Evolutionary conservation across 2,113 vertebrate species (phyloP).

Genomic region (Tychaedon coryphoeus): DNA sequence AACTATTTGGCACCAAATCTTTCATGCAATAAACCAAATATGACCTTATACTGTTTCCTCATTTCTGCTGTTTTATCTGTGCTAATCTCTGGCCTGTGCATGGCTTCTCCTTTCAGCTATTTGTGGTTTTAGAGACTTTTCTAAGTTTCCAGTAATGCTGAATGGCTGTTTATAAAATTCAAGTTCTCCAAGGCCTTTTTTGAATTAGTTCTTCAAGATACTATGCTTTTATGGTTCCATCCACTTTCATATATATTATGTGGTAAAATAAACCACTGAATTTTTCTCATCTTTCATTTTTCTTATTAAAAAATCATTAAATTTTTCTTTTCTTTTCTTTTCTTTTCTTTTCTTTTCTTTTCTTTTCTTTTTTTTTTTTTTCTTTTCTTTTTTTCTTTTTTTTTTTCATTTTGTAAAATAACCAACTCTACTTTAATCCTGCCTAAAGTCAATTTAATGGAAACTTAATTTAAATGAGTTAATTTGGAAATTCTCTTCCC

Average conservation of each 20-base stretch:
- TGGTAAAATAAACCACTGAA: neutral
- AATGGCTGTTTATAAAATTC: neutral
- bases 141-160: neutral
- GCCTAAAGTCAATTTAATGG: neutral
- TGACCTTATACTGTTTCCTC: neutral
- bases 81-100: neutral
- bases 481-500: neutral
- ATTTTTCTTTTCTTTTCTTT: neutral
- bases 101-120: neutral
- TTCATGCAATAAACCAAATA: neutral
- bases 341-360: too few species aligned
- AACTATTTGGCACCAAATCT: neutral
- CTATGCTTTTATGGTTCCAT: neutral
- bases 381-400: neutral
- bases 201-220: neutral
- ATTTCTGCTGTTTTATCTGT: neutral
- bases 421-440: constrained; percentile 16
- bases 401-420: neutral
- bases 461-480: constrained; percentile 23
- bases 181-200: neutral
- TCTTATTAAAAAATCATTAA: neutral
- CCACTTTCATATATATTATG: neutral
- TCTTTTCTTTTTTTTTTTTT: neutral
- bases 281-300: neutral
- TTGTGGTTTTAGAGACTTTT: neutral